Percentiles rank a stretch among this genome's conserved stretches.
Conservation (phyloP, 2,797 vertebrate genomes). For the Lophotriccus pileatus region DNA sequence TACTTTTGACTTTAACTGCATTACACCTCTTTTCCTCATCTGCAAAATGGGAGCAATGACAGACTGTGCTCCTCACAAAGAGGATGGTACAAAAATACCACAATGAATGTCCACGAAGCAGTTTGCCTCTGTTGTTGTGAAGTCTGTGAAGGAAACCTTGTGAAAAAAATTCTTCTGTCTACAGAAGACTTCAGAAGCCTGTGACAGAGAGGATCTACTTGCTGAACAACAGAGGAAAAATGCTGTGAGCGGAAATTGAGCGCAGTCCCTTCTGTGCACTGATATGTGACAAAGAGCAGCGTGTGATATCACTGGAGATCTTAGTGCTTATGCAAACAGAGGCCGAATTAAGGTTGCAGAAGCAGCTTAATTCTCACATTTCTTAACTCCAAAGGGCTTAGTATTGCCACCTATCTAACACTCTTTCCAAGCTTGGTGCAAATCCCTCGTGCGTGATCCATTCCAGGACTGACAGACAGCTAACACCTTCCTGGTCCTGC, state of each 20-base stretch:
- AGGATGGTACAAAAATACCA: background rate
- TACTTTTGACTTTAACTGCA: background rate
- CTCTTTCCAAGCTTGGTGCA: background rate
- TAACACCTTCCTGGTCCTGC: background rate
- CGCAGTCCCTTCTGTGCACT: background rate
- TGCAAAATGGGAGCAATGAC: background rate
- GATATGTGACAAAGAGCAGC: background rate
- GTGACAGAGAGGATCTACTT: background rate
- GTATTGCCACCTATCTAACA: rapidly evolving
- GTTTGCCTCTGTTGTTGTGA: background rate
- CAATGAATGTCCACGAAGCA: background rate
- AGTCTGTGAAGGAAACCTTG: background rate
- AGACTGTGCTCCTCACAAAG: background rate
- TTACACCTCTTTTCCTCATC: background rate
- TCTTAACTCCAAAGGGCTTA: background rate
- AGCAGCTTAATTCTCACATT: background rate
- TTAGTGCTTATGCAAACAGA: slow-evolving; percentile 9
- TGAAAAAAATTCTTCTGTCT: background rate
- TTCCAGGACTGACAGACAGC: background rate
- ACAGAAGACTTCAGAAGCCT: background rate
- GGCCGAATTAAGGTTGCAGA: background rate
- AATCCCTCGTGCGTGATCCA: background rate
- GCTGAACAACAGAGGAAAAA: background rate
- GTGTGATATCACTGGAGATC: background rate
- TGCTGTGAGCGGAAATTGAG: background rate